Evolutionary conservation across 2,888 invertebrate species (phyloP).

Genomic region (Epicampocera succincta): DNA sequence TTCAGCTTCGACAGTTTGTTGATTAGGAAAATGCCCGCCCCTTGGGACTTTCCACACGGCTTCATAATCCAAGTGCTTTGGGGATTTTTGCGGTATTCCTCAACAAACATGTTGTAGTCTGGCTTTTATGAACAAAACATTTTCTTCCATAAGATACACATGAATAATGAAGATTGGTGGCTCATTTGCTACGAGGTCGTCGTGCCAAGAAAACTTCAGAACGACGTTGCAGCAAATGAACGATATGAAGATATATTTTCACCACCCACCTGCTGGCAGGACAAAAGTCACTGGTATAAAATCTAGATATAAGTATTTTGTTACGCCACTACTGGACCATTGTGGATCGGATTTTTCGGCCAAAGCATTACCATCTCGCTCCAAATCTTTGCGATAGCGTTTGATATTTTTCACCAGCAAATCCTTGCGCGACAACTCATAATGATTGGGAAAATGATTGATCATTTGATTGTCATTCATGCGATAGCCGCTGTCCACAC

Average conservation of each 20-base stretch:
- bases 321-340: slow-evolving; percentile 83
- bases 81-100: slow-evolving; percentile 96
- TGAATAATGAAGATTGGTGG: no score
- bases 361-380: slow-evolving; percentile 92
- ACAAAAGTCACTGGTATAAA: slow-evolving; percentile 97
- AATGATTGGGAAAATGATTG: slow-evolving; percentile 98
- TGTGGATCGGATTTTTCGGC: slow-evolving; percentile 86
- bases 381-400: slow-evolving; percentile 94
- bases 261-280: slow-evolving; percentile 86
- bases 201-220: no score
- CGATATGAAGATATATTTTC: neutral
- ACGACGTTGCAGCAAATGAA: no score
- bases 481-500: slow-evolving; percentile 94
- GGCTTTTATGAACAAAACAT: no score
- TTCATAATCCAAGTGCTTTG: slow-evolving; percentile 99
- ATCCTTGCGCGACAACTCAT: slow-evolving; percentile 97
- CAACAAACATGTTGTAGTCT: slow-evolving; percentile 98
- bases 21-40: slow-evolving; percentile 96
- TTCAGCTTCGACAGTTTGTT: slow-evolving; percentile 97
- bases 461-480: slow-evolving; percentile 96
- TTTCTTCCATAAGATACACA: no score
- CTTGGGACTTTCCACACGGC: slow-evolving; percentile 96
- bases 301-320: slow-evolving; percentile 91
- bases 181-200: no score
- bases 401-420: slow-evolving; percentile 97